Percentiles rank a stretch among this genome's conserved stretches.
Evolutionary conservation across 1,140 invertebrate species (phyloP).

Genomic region (Hycleus cichorii): DNA sequence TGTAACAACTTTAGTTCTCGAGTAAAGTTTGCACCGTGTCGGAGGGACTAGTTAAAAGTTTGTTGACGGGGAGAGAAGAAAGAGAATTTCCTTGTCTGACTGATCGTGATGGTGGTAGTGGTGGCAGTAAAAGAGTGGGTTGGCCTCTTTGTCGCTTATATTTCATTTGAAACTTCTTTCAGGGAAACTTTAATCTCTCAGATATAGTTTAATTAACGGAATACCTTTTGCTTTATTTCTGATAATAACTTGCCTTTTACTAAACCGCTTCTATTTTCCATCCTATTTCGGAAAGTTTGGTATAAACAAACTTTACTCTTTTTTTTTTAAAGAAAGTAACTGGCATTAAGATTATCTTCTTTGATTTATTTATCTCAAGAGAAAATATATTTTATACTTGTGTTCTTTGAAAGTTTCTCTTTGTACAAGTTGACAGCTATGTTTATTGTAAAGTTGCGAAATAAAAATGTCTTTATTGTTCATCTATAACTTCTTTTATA

Average conservation of each 20-base stretch:
- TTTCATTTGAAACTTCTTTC: constrained; percentile 24
- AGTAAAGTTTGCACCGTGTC: constrained; percentile 16
- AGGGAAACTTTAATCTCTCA: constrained; percentile 23
- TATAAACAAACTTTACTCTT: too few species aligned
- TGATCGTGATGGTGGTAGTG: constrained; percentile 7
- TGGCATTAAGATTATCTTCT: too few species aligned
- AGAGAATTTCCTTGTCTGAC: constrained; percentile 22
- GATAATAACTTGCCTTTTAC: background rate
- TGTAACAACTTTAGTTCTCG: constrained; percentile 40
- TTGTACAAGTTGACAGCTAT: too few species aligned
- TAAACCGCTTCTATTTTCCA: too few species aligned
- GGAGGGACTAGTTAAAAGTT: constrained; percentile 21
- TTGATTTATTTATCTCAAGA: too few species aligned
- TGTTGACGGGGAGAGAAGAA: background rate
- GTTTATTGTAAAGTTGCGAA: too few species aligned
- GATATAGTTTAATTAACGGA: constrained; percentile 25
- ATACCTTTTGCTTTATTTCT: constrained; percentile 21
- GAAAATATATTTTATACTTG: too few species aligned
- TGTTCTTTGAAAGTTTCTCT: too few species aligned
- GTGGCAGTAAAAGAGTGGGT: background rate
- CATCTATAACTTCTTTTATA: too few species aligned
- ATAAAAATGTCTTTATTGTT: too few species aligned
- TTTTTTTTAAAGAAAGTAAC: too few species aligned
- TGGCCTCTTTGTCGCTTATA: constrained; percentile 19
- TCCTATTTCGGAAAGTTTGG: too few species aligned